phyloP scores from a whole-genome alignment of 2,888 invertebrate species.

The Drosophila melanocephala region DNA sequence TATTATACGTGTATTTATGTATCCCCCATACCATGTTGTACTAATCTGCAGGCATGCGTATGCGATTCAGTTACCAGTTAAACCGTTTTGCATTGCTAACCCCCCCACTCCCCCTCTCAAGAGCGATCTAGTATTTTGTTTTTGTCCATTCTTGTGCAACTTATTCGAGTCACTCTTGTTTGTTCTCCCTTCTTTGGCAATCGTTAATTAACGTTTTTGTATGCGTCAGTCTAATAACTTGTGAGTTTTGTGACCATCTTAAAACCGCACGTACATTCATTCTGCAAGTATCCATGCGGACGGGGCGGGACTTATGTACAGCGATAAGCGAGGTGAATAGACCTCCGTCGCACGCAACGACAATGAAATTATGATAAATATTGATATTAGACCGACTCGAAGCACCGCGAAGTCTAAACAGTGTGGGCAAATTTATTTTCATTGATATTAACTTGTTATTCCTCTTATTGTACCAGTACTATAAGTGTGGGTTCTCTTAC shows the following conservation, averaged over 20 bases:
- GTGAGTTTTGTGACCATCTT: slow-evolving; percentile 8
- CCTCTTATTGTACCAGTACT: slow-evolving; percentile 4
- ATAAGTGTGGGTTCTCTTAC: not conserved
- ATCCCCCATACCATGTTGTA: slow-evolving; percentile 9
- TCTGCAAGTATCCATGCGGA: not conserved
- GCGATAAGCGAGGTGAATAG: not conserved
- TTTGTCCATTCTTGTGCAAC: slow-evolving; percentile 1
- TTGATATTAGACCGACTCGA: not conserved
- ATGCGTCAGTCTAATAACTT: slow-evolving; percentile 22
- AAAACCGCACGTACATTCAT: not conserved
- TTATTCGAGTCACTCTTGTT: slow-evolving; percentile 10
- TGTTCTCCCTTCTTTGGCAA: slow-evolving; percentile 19
- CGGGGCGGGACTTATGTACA: not conserved
- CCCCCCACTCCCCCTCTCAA: not conserved
- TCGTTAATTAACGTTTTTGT: slow-evolving; percentile 32
- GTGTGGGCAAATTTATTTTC: not conserved
- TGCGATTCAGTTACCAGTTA: slow-evolving; percentile 29
- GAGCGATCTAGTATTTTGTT: slow-evolving; percentile 2
- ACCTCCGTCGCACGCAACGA: not conserved
- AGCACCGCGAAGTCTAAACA: not conserved
- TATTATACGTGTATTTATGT: slow-evolving; percentile 58
- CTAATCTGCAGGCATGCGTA: slow-evolving; percentile 9
- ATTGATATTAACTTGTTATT: slow-evolving; percentile 6
- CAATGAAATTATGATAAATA: not conserved
- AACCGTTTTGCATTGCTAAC: not conserved